These are phyloP conservation scores for Zoroaster sp. DNA, from an alignment of 53 echinoderm and acorn worm genomes.

Conservation along the genomic window DNA sequence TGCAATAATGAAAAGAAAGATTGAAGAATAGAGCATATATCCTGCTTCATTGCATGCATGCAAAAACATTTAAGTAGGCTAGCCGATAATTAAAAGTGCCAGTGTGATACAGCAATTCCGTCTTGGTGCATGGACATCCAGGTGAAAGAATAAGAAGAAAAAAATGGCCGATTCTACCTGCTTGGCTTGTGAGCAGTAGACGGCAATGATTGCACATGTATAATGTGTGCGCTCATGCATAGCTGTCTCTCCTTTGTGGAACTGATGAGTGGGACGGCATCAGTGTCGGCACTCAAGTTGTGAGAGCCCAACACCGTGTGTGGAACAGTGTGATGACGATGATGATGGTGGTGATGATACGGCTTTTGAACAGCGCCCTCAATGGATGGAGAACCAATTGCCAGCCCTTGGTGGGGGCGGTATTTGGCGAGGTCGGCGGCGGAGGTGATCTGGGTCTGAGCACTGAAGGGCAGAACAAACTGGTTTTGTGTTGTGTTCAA, in stretches of 20 bases:
- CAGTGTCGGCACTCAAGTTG: neutral
- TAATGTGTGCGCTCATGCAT: neutral
- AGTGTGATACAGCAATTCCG: neutral
- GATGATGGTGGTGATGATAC: slow-evolving; percentile 27
- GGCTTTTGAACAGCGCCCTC: slow-evolving; percentile 12
- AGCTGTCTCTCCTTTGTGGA: neutral
- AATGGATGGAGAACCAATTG: neutral
- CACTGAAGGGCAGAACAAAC: slow-evolving; percentile 26
- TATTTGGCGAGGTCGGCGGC: slow-evolving; percentile 13
- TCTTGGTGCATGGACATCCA: neutral
- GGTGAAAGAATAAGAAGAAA: neutral
- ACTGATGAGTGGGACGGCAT: neutral
- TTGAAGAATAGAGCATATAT: too few species aligned
- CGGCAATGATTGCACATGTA: neutral
- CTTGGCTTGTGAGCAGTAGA: slow-evolving; percentile 10
- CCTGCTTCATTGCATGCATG: too few species aligned
- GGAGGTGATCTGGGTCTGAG: slow-evolving; percentile 38
- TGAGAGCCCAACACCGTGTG: slow-evolving; percentile 1
- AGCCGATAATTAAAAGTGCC: neutral
- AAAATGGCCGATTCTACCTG: neutral
- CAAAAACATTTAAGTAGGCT: too few species aligned
- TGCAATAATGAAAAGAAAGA: too few species aligned
- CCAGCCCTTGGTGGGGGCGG: slow-evolving; percentile 30
- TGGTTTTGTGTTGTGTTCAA: neutral
- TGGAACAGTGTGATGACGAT: neutral